Percentiles rank a stretch among this genome's conserved stretches.
phyloP scores from a whole-genome alignment of 2,113 vertebrate genomes.

The Poeciliopsis turrubarensis region DNA sequence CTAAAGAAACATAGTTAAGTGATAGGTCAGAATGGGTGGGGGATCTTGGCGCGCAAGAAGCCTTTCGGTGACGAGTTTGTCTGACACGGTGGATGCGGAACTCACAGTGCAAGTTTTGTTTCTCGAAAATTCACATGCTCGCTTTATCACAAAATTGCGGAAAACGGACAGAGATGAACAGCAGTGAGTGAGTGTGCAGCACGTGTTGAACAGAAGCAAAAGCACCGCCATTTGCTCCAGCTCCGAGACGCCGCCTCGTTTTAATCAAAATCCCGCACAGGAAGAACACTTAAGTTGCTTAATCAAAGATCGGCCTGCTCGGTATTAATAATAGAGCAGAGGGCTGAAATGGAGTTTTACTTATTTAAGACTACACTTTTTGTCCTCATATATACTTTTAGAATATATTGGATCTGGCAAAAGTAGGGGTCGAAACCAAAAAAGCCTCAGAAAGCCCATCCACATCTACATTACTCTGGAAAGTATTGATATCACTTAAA shows the following conservation, averaged over 20 bases:
- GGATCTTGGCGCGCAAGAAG: neutral
- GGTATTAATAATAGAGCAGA: slow-evolving; percentile 84
- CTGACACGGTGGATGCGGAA: slow-evolving; percentile 22
- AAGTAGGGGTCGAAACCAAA: slow-evolving; percentile 16
- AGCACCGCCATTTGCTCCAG: slow-evolving; percentile 55
- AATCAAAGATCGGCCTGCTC: slow-evolving; percentile 82
- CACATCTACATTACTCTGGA: neutral
- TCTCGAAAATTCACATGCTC: slow-evolving; percentile 26
- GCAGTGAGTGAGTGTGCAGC: neutral
- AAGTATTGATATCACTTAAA: neutral
- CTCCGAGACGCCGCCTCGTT: slow-evolving; percentile 65
- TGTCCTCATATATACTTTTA: slow-evolving; percentile 76
- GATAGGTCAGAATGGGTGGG: slow-evolving; percentile 2
- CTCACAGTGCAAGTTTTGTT: slow-evolving; percentile 36
- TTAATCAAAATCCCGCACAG: slow-evolving; percentile 83
- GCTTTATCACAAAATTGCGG: slow-evolving; percentile 10
- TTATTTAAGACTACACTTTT: slow-evolving; percentile 81
- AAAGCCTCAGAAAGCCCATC: slow-evolving; percentile 6
- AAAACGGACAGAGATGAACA: neutral
- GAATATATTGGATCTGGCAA: slow-evolving; percentile 62
- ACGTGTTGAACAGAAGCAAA: slow-evolving; percentile 31
- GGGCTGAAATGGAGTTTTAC: slow-evolving; percentile 85
- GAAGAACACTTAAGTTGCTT: slow-evolving; percentile 81
- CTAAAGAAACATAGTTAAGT: slow-evolving; percentile 8
- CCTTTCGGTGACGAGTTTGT: slow-evolving; percentile 17